Base-by-base conservation (phyloP, 2,888 invertebrate genomes). In the Sthenelais limicola region DNA sequence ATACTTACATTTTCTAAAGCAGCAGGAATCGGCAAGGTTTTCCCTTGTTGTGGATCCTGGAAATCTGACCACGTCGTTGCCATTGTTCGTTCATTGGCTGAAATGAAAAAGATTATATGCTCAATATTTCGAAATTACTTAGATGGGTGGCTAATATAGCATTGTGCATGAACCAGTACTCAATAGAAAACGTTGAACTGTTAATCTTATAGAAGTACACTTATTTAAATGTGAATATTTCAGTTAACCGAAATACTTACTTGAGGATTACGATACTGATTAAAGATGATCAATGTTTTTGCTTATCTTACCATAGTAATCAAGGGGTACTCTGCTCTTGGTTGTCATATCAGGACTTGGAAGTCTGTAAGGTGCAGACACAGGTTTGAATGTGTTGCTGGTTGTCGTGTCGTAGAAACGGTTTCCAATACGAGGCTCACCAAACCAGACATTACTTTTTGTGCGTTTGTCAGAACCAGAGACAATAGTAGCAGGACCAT, bases 381-480 rank as follows among this genome's bases (percentile, higher is more conserved):
- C 80, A 0, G 83, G 81, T 18, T 77, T 69, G 73, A 80, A 84
- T 0, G 77, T 78, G 26, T 78, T 74, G 33, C 73, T 73, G 18
- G 80, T 81, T 3, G 85, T 83, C 9, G 85, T 83, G 32, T 80
- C 77, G 77, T 85, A 86, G 76, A 77, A 83, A 7, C 75, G 71
- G 5, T 75, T 77, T 1, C 73, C 77, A 28, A 82, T 76, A 1
- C 76, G 75, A 0, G 83, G 83, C 58, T 85, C 85, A 0, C 83
- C 85, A 73, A 86, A 83, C 73, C 78, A 79, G 7, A 86, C 82
- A 32, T 83, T 83, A 73, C 85, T 85, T 68, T 77, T 79, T 0
- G 85, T 85, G 26, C 83, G 71, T 28, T 81, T 70, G 72, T 83
- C 80, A 30, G 84, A 84, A 3, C 85, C 86, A 32, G 82, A 82